Base-by-base conservation (phyloP, 2,113 vertebrate species). In the human region DNA sequence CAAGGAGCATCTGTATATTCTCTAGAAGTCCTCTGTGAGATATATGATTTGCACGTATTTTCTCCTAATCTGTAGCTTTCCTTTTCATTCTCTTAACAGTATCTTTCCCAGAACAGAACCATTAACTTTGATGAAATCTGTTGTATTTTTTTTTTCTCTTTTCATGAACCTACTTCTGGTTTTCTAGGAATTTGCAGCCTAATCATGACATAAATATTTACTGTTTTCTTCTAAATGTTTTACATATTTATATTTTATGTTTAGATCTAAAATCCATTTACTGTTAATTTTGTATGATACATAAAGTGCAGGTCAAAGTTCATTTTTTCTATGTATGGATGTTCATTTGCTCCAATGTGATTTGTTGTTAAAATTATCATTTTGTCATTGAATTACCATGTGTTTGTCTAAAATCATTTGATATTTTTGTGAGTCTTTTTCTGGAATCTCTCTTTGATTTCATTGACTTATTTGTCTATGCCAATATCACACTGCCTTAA, bases 151-250 rank as follows among this genome's bases (percentile, higher is more conserved):
- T 82, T 84, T 84, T 35, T 83, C 76, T 55, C 38, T 90, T 86
- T 88, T 83, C 35, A 43, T n/a, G 27, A 40, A 43, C 5, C 59
- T 61, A 9, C 25, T 52, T 86, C 83, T 55, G 45, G 35, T 91
- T 97, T 97, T 88, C n/a, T 94, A 50, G 94, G 68, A 40, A 48
- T n/a, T 75, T 92, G 20, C 80, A 76, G 52, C 27, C 11, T 61
- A 59, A 73, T 64, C 14, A 0, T 85, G 5, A 73, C 81, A 68
- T 4, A 66, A 48, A 64, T 35, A 83, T 79, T 79, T 93, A 57
- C 72, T 68, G 32, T 76, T 80, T 85, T 64, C 72, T 89, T n/a
- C 40, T 32, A 48, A 86, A 13, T 68, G 22, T 93, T 95, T 61
- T n/a, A 90, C 25, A 12, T 23, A 14, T 86, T 78, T 91, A 52